phyloP scores from a whole-genome alignment of 2,888 invertebrate genomes.

The Conchocele bisecta region DNA sequence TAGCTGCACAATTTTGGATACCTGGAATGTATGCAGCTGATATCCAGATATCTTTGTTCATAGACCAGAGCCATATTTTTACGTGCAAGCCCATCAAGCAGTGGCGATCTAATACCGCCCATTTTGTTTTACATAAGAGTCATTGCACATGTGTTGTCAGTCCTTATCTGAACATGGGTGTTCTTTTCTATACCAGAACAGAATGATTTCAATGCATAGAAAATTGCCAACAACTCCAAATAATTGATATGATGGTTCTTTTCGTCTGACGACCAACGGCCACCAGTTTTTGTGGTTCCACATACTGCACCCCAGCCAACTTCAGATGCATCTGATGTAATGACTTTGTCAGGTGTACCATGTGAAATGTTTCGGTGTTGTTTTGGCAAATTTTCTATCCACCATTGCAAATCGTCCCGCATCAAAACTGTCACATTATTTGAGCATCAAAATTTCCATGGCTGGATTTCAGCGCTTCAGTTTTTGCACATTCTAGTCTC shows the following conservation, averaged over 20 bases:
- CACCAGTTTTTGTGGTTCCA: neutral
- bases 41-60: conserved; percentile 31
- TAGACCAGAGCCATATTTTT: conserved; percentile 17
- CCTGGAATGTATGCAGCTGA: conserved; percentile 31
- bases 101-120: neutral
- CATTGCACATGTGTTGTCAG: neutral
- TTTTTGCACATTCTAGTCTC: no score
- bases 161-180: neutral
- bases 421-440: no score
- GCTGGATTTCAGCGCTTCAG: no score
- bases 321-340: conserved; percentile 1
- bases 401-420: no score
- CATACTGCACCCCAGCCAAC: conserved; percentile 14
- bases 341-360: neutral
- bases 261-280: conserved; percentile 7
- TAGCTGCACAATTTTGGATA: conserved; percentile 20
- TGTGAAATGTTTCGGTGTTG: neutral
- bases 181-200: neutral
- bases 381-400: neutral
- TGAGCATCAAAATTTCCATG: no score
- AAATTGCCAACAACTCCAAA: conserved; percentile 9
- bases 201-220: neutral
- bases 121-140: neutral
- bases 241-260: conserved; percentile 12
- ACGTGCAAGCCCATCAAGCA: neutral